Evolutionary conservation across 2,797 vertebrate genomes (phyloP).

Genomic region (Etheostoma nigrum): DNA sequence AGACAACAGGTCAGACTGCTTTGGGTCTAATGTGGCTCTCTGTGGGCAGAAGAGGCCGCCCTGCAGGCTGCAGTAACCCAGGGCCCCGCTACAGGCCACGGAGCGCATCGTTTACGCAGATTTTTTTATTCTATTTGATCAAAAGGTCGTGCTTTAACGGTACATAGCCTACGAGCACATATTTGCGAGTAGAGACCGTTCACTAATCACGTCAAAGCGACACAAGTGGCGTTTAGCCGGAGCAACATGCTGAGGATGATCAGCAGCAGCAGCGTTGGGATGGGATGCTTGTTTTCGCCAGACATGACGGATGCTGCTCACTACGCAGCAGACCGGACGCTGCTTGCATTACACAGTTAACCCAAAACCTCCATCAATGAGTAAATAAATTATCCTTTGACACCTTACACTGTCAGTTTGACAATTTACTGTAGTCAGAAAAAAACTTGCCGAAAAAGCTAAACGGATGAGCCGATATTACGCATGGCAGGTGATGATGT

Average conservation of each 20-base stretch:
- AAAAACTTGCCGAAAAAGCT: conserved; percentile 32
- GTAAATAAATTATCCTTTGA: background rate
- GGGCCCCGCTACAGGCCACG: conserved; percentile 68
- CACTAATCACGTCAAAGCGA: background rate
- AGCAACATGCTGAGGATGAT: conserved; percentile 58
- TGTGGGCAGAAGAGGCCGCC: conserved; percentile 59
- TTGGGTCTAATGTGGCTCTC: conserved; percentile 31
- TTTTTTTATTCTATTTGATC: background rate
- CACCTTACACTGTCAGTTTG: background rate
- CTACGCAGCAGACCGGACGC: conserved; percentile 70
- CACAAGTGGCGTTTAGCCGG: conserved; percentile 13
- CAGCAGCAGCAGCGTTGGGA: conserved; percentile 36
- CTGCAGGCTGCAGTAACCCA: conserved; percentile 71
- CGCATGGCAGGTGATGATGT: conserved; percentile 48
- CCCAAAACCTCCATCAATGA: background rate
- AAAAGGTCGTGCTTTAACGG: background rate
- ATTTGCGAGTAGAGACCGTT: no score
- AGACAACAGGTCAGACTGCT: conserved; percentile 30
- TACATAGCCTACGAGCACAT: no score
- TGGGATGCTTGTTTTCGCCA: conserved; percentile 75
- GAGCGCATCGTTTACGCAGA: conserved; percentile 34
- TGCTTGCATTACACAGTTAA: conserved; percentile 16
- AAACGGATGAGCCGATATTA: conserved; percentile 21
- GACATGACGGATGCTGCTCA: conserved; percentile 77
- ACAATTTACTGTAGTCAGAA: background rate